Percentiles rank a stretch among this genome's conserved stretches.
Conservation (phyloP, 2,888 invertebrate species). For the Sepioteuthis lessoniana region DNA sequence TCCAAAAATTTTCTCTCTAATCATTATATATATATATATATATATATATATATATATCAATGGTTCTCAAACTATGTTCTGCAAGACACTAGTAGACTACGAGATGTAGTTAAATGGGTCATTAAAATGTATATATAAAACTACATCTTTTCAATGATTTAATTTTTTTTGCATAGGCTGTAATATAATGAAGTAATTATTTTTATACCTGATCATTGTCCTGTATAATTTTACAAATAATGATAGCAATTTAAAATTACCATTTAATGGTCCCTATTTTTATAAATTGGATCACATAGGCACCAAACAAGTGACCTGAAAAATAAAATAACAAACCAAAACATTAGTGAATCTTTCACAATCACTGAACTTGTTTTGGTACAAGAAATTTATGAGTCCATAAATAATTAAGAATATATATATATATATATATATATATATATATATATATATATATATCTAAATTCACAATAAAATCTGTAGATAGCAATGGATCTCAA, state of each 20-base stretch:
- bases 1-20: no score
- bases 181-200: no score
- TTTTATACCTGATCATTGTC: neutral
- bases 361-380: neutral
- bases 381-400: neutral
- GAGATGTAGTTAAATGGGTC: no score
- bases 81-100: no score
- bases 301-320: neutral
- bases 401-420: no score
- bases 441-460: neutral
- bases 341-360: no score
- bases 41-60: no score
- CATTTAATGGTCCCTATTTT: neutral
- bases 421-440: neutral
- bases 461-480: no score
- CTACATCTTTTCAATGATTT: neutral
- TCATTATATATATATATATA: no score
- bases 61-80: no score
- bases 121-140: no score
- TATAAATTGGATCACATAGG: neutral
- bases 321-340: neutral
- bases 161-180: neutral
- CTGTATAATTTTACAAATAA: neutral
- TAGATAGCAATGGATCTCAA: no score
- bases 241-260: neutral